phyloP scores from a whole-genome alignment of 2,113 vertebrate genomes.

The Danionella cerebrum region DNA sequence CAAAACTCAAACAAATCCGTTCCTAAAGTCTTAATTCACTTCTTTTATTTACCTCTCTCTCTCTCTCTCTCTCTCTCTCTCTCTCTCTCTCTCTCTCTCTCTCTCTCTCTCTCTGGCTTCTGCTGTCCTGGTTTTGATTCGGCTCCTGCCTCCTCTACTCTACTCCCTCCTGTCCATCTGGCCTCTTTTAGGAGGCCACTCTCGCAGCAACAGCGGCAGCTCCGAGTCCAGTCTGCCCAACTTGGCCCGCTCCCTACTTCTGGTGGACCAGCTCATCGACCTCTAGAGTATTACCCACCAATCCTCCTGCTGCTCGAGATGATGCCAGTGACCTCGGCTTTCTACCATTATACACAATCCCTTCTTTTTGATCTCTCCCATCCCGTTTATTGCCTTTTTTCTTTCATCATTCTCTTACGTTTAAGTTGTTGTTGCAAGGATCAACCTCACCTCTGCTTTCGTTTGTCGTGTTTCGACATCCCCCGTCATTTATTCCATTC shows the following conservation, averaged over 20 bases:
- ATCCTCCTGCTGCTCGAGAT: constrained; percentile 2
- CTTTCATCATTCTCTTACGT: neutral
- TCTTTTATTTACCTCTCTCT: too few species aligned
- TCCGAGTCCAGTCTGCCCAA: constrained; percentile 98
- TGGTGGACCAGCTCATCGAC: constrained; percentile 99
- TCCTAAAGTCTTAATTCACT: neutral
- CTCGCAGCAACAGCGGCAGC: constrained; percentile 98
- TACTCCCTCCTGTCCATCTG: constrained; percentile 3
- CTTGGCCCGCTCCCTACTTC: constrained; percentile 96
- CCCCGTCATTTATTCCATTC: too few species aligned
- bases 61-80: too few species aligned
- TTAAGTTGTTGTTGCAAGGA: too few species aligned
- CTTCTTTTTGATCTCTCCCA: neutral
- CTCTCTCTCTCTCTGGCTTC: constrained; percentile 21
- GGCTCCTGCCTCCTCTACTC: neutral
- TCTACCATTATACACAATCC: neutral
- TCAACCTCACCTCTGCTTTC: too few species aligned
- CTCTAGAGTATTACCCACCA: constrained; percentile 72
- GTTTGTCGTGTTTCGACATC: too few species aligned
- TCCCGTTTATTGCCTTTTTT: neutral
- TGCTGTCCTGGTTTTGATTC: constrained; percentile 26
- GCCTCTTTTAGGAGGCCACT: constrained; percentile 81
- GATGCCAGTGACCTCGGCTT: neutral
- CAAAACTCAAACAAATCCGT: neutral
- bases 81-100: constrained; percentile 17